Evolutionary conservation across 1,140 invertebrate species (phyloP), one percentile per base, ranked within the genome.

Genomic region (Ceratina calcarata): DNA sequence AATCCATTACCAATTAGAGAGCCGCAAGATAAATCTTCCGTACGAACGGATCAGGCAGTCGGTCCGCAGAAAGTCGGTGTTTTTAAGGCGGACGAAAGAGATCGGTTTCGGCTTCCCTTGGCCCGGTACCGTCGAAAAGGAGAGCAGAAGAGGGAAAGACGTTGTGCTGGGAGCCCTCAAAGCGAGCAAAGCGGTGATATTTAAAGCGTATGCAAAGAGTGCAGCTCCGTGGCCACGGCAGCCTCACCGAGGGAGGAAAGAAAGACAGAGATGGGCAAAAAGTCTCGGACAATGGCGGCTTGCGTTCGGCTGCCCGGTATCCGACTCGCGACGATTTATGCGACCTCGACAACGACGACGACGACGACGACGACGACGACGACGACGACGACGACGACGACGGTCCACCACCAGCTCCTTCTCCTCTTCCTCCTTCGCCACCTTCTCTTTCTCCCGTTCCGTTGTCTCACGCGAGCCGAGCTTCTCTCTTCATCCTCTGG

Each of bases 121-220:
- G 77, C 22, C 60, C 20, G 32, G 53, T 57, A 20, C 45, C 81
- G 53, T 79, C 69, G 81, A 60, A 69, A 69, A 64, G 24, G 45
- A 62, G 60, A 24, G 16, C 18, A 62, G 51, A 68, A 66, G 37
- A 65, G 60, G 64, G n/a, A 68, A 83, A 62, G 49, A 66, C 66
- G 57, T 82, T 68, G 61, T 73, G 77, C 74, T 82, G 77, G 84
- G 74, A 79, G 77, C 55, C 62, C 70, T 85, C 68, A 87, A 84
- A 85, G 75, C 58, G 66, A 75, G 69, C 82, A 80, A 75, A 84
- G 79, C 89, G 86, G 85, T 85, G 86, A 90, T 92, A 91, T 91
- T 91, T 91, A 90, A 92, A 92, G 86, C 82, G 85, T 90, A 90
- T 92, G 89, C 89, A 92, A 90, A 89, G 89, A 91, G 89, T 89